Percentiles rank a stretch among this genome's conserved stretches.
Conservation (phyloP, 2,797 vertebrate species). For the Rhinella marina region DNA sequence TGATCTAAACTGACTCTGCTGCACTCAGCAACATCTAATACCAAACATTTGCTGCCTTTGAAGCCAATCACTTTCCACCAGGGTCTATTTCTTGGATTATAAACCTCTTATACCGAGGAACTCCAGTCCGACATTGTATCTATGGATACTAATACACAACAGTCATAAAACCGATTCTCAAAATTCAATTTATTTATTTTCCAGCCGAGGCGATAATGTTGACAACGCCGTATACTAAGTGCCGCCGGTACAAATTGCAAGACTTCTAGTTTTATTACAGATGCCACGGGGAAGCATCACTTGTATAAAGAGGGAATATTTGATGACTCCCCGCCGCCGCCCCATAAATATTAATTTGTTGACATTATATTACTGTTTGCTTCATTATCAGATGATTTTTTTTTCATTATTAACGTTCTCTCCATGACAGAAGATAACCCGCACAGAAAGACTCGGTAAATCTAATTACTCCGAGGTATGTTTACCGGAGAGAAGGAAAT, state of each 20-base stretch:
- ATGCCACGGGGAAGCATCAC: not conserved
- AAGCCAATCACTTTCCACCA: too few relatives aligned
- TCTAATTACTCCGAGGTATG: constrained; percentile 76
- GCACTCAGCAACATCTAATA: too few relatives aligned
- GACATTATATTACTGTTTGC: constrained; percentile 72
- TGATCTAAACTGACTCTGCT: too few relatives aligned
- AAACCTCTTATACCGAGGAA: too few relatives aligned
- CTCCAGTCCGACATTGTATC: not conserved
- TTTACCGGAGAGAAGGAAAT: constrained; percentile 71
- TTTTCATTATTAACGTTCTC: constrained; percentile 64
- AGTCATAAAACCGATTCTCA: not conserved
- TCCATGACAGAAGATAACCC: constrained; percentile 71
- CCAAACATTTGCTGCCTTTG: too few relatives aligned
- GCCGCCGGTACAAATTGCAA: constrained; percentile 11
- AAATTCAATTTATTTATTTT: constrained; percentile 12
- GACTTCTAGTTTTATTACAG: constrained; percentile 12
- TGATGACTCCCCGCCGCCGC: constrained; percentile 1
- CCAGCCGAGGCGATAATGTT: constrained; percentile 8
- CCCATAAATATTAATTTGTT: constrained; percentile 67
- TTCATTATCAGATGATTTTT: constrained; percentile 64
- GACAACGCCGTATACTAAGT: not conserved
- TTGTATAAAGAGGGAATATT: not conserved
- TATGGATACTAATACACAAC: not conserved
- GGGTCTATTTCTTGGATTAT: too few relatives aligned
- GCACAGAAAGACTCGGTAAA: constrained; percentile 74